Evolutionary conservation across 2,113 vertebrate genomes (phyloP).

Genomic region (Ctenomys sociabilis): DNA sequence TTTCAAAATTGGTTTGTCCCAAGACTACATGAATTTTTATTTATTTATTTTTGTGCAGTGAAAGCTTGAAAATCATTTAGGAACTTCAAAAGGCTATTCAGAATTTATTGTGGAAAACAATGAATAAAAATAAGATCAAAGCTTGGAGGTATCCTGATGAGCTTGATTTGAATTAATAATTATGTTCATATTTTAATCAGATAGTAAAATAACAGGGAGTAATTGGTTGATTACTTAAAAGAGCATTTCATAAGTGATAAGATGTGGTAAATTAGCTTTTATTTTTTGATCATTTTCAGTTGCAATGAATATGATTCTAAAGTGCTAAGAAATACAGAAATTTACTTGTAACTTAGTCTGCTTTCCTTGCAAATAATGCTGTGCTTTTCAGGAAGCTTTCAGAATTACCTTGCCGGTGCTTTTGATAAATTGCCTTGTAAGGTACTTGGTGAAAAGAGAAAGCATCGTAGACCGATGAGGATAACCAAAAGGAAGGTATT

Average conservation of each 20-base stretch:
- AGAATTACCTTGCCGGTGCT: slow-evolving; percentile 6
- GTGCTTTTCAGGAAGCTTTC: slow-evolving; percentile 17
- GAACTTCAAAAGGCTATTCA: neutral
- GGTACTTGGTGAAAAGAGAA: slow-evolving; percentile 47
- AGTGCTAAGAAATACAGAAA: neutral
- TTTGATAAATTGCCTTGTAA: slow-evolving; percentile 40
- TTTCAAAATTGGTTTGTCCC: neutral
- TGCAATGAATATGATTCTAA: neutral
- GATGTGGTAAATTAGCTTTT: neutral
- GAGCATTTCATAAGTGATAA: slow-evolving; percentile 14
- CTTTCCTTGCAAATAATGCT: slow-evolving; percentile 44
- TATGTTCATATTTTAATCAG: slow-evolving; percentile 7
- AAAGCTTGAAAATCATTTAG: neutral
- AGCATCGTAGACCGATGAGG: slow-evolving; percentile 34
- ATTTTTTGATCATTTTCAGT: slow-evolving; percentile 53
- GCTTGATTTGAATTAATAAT: slow-evolving; percentile 31
- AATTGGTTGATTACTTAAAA: slow-evolving; percentile 23
- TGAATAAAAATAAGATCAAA: neutral
- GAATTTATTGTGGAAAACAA: neutral
- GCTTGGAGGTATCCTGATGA: neutral
- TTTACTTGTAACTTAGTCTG: slow-evolving; percentile 37
- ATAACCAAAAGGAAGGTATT: slow-evolving; percentile 55
- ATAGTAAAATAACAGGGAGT: neutral
- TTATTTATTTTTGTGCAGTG: neutral
- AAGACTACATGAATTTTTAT: neutral